Base-by-base conservation (phyloP, 2,113 vertebrate species). In the Ophthalmolycus amberensis region DNA sequence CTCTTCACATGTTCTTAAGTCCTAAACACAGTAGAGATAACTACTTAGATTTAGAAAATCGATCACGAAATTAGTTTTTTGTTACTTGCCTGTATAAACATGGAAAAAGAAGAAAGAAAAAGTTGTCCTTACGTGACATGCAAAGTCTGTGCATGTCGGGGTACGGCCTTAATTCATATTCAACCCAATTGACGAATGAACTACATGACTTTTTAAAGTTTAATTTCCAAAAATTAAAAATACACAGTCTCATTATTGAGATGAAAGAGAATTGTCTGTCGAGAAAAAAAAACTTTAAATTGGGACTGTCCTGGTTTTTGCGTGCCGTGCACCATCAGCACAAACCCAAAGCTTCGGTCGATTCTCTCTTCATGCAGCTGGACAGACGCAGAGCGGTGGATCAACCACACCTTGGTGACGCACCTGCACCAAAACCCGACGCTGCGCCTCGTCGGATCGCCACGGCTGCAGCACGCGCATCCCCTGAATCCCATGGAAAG, bases 331-430 rank as follows among this genome's bases (percentile, higher is more conserved):
- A 38, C 4, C 29, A 70, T 37, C 67, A n/a, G 18, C 10, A 34
- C n/a, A 56, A 5, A 22, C 27, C 7, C 4, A 44, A 27, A 46
- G 44, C 44, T 52, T 20, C 6, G 10, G 3, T 20, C 0, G 5
- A 22, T 18, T 3, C 22, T 76, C 20, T 75, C 27, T 56, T 66
- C 14, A 18, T 82, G 14, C 78, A 96, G 95, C 80, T 94, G 92
- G 89, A 69, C 84, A 14, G 92, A 96, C 6, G 83, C 84, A 9
- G 91, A 94, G 88, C 86, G 80, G 77, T 96, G 96, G 95, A 83
- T 96, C 62, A 75, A 82, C 73, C 77, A 66, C 38, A 89, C 77
- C 20, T 85, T 96, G 76, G 83, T 92, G 42, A 79, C 89, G 20
- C 90, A 95, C 60, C 84, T 96, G 11, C 93, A 96, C 79, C 88